Percentiles rank a stretch among this genome's conserved stretches.
phyloP scores from a whole-genome alignment of 2,797 vertebrate species.

The Telmatherina bonti region DNA sequence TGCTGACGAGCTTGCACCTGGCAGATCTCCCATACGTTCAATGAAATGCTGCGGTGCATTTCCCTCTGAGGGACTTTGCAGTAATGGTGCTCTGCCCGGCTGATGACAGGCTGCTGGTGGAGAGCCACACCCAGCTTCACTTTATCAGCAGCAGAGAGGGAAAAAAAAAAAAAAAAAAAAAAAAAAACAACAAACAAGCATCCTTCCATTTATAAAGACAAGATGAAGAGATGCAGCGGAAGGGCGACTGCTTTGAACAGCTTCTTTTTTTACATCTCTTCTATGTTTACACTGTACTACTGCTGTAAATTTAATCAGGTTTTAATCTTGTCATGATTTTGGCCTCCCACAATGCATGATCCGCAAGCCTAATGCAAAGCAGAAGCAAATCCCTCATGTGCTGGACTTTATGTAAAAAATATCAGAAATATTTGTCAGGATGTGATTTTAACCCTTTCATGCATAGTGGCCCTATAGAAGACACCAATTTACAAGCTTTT shows the following conservation, averaged over 20 bases:
- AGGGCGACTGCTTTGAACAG: slow-evolving; percentile 27
- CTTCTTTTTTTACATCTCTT: background rate
- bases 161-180: too few species aligned
- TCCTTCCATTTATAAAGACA: slow-evolving; percentile 23
- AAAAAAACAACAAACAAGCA: slow-evolving; percentile 18
- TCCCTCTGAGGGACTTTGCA: slow-evolving; percentile 15
- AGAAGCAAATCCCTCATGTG: too few species aligned
- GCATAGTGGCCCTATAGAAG: too few species aligned
- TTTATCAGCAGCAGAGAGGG: slow-evolving; percentile 16
- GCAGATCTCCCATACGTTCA: background rate
- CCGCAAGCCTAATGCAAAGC: too few species aligned
- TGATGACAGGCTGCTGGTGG: slow-evolving; percentile 39
- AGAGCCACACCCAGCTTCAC: slow-evolving; percentile 47
- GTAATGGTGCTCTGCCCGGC: slow-evolving; percentile 21
- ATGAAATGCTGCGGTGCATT: slow-evolving; percentile 2
- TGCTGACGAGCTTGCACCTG: background rate
- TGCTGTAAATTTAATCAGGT: too few species aligned
- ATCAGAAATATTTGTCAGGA: too few species aligned
- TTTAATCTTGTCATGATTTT: background rate
- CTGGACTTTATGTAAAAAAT: too few species aligned
- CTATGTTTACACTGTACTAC: background rate
- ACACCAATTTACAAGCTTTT: too few species aligned
- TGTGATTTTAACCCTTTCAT: too few species aligned
- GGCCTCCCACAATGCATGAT: background rate
- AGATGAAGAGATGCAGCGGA: slow-evolving; percentile 20